Evolutionary conservation across 2,113 vertebrate species (phyloP).

Genomic region (Calyptommatus sinebrachiatus): DNA sequence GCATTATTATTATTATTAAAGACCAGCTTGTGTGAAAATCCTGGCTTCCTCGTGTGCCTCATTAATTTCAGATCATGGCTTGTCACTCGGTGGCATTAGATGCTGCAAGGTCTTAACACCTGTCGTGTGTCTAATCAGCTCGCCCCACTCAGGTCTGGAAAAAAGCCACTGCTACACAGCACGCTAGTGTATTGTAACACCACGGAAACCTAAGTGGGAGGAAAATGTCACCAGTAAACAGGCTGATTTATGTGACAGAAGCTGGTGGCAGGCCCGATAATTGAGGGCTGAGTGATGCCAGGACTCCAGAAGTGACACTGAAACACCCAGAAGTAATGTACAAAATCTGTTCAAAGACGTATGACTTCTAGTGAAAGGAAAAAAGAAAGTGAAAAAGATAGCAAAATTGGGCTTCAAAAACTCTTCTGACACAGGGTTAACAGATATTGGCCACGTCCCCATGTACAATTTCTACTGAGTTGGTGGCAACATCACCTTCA

Average conservation of each 20-base stretch:
- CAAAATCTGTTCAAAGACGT: neutral
- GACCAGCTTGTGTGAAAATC: slow-evolving; percentile 19
- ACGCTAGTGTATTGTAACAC: neutral
- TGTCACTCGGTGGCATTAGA: neutral
- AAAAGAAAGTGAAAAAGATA: too few relatives aligned
- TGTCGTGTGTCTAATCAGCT: slow-evolving; percentile 18
- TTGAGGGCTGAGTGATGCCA: neutral
- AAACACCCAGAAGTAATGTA: neutral
- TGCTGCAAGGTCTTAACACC: slow-evolving; percentile 17
- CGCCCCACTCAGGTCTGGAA: slow-evolving; percentile 8
- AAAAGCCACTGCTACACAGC: neutral
- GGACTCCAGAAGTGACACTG: neutral
- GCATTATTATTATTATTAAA: slow-evolving; percentile 20
- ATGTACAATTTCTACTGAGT: too few relatives aligned
- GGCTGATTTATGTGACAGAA: neutral
- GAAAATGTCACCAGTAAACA: neutral
- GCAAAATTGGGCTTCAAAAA: too few relatives aligned
- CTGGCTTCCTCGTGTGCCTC: slow-evolving; percentile 1
- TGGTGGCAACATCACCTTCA: too few relatives aligned
- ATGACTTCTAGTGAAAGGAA: neutral
- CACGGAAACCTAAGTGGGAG: neutral
- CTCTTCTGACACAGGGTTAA: too few relatives aligned
- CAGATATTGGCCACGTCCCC: too few relatives aligned
- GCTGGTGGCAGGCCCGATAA: neutral
- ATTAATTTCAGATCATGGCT: slow-evolving; percentile 15